Evolutionary conservation across 53 echinoderm and acorn worm species (phyloP).

Genomic region (Arbacia lixula): DNA sequence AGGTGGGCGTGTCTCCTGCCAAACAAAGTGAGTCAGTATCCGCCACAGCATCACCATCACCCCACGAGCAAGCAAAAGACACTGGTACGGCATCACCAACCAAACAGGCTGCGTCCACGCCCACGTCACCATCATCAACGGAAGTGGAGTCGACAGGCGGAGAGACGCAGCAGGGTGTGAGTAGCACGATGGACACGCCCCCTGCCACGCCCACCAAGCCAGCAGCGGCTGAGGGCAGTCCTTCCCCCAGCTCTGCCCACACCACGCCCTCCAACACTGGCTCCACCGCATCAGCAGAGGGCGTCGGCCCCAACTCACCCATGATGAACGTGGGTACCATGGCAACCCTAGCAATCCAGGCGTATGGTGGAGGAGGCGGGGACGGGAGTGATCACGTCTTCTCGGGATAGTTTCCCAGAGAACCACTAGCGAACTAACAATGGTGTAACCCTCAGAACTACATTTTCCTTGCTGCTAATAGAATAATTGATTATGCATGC

Average conservation of each 20-base stretch:
- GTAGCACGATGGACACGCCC: not conserved
- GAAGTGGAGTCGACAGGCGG: not conserved
- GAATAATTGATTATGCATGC: too few species aligned
- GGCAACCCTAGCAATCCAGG: conserved; percentile 33
- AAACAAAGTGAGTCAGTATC: conserved; percentile 33
- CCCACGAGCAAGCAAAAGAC: not conserved
- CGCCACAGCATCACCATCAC: conserved; percentile 39
- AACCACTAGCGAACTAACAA: too few species aligned
- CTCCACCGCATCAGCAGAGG: not conserved
- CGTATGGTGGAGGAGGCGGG: not conserved
- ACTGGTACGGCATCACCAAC: not conserved
- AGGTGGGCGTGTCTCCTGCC: conserved; percentile 23
- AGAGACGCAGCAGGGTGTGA: not conserved
- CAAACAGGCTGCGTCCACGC: not conserved
- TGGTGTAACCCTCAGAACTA: too few species aligned
- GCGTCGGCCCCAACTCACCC: conserved; percentile 21
- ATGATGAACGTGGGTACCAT: conserved; percentile 52
- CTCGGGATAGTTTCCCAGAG: conserved; percentile 21
- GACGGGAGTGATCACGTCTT: conserved; percentile 30
- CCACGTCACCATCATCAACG: not conserved
- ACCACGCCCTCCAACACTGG: conserved; percentile 6
- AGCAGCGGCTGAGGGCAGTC: not conserved
- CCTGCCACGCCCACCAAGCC: not conserved
- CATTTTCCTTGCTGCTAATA: too few species aligned
- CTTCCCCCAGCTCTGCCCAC: not conserved